These are phyloP conservation scores for Arctopsyche grandis DNA, from an alignment of 1,140 invertebrate genomes.

Conservation along the genomic window DNA sequence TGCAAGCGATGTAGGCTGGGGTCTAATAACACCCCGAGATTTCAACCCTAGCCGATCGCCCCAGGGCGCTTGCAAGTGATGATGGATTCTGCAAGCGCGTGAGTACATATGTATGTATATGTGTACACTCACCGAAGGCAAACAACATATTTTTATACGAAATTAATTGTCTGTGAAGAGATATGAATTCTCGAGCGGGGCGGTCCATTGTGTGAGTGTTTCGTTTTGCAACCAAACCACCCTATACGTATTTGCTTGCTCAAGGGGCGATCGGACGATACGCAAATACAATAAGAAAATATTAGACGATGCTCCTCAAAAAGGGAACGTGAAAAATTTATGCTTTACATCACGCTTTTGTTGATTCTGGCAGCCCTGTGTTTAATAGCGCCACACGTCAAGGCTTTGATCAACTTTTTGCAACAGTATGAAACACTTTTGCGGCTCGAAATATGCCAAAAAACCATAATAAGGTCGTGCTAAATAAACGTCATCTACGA, in stretches of 20 bases:
- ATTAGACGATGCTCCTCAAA: not conserved
- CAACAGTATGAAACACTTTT: no score
- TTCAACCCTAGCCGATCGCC: constrained; percentile 1
- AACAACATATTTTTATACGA: constrained; percentile 41
- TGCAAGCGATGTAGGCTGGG: not conserved
- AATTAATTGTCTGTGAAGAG: constrained; percentile 48
- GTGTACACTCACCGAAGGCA: not conserved
- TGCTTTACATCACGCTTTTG: no score
- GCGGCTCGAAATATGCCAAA: no score
- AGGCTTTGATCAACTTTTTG: no score
- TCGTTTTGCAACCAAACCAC: not conserved
- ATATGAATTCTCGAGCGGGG: constrained; percentile 37
- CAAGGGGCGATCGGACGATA: constrained; percentile 7
- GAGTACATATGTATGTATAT: not conserved
- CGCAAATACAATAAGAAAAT: constrained; percentile 23
- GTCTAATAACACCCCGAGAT: constrained; percentile 1
- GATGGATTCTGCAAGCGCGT: not conserved
- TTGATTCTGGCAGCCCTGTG: no score
- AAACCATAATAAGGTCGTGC: no score
- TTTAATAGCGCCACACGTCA: no score
- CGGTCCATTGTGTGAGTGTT: not conserved
- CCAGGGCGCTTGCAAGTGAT: not conserved
- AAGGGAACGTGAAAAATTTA: no score
- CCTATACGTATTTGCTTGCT: not conserved
- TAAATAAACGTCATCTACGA: no score